Evolutionary conservation across 2,797 vertebrate species (phyloP).

Genomic region (Phrynocephalus vlangalii): DNA sequence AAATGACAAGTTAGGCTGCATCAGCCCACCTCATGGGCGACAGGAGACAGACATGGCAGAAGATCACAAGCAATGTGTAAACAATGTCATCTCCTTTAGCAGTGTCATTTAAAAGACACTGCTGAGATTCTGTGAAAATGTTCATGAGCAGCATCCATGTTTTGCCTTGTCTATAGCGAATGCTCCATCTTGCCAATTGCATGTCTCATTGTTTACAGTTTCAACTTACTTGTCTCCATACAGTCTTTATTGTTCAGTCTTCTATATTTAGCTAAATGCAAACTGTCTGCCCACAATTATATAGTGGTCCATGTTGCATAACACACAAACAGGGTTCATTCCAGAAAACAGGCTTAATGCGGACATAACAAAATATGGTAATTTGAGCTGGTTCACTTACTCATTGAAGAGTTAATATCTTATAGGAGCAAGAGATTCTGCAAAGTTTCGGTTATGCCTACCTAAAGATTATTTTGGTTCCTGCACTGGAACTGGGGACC

Average conservation of each 20-base stretch:
- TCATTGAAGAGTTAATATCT: not conserved
- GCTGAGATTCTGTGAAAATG: not conserved
- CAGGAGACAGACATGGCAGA: too few relatives aligned
- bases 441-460: not conserved
- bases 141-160: not conserved
- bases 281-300: not conserved
- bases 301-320: not conserved
- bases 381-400: not conserved
- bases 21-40: not conserved
- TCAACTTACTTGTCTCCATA: not conserved
- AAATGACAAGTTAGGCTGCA: not conserved
- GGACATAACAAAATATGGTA: not conserved
- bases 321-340: not conserved
- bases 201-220: not conserved
- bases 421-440: not conserved
- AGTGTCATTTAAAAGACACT: not conserved
- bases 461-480: not conserved
- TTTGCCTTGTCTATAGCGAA: not conserved
- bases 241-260: not conserved
- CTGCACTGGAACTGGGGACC: not conserved
- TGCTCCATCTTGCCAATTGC: not conserved
- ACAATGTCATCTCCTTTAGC: not conserved
- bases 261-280: slow-evolving; percentile 2
- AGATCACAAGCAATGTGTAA: too few relatives aligned
- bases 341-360: not conserved